Evolutionary conservation across 2,888 invertebrate species (phyloP).

Genomic region (Tupiocoris notatus): DNA sequence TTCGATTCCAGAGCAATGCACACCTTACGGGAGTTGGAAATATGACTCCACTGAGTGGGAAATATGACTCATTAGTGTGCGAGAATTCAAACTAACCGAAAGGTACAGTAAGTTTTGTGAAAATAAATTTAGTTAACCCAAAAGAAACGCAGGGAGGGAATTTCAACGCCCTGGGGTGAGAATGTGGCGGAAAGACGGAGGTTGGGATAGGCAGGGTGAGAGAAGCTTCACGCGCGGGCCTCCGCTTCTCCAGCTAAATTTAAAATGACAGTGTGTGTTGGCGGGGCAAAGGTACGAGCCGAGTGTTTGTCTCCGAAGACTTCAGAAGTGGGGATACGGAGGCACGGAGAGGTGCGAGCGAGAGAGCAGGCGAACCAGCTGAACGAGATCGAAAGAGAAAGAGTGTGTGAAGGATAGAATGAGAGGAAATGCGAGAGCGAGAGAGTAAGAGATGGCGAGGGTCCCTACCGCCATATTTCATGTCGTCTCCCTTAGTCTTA

Average conservation of each 20-base stretch:
- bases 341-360: not conserved
- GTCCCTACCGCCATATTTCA: conserved; percentile 43
- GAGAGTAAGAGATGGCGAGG: conserved; percentile 6
- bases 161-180: conserved; percentile 10
- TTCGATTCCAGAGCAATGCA: too few species aligned
- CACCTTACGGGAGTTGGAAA: too few species aligned
- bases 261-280: conserved; percentile 41
- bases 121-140: not conserved
- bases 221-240: not conserved
- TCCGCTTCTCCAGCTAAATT: conserved; percentile 28
- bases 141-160: not conserved
- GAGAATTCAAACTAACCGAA: not conserved
- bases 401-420: not conserved
- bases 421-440: not conserved
- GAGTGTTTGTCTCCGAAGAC: conserved; percentile 18
- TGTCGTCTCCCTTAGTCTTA: conserved; percentile 43
- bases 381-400: not conserved
- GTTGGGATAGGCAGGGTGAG: not conserved
- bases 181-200: not conserved
- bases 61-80: not conserved
- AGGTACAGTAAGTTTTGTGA: not conserved
- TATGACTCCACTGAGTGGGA: too few species aligned
- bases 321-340: not conserved
- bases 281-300: conserved; percentile 35
- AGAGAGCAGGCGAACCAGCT: not conserved